Evolutionary conservation across 2,113 vertebrate genomes (phyloP), one percentile per base, ranked within the genome.

Genomic region (Bubo scandiacus): DNA sequence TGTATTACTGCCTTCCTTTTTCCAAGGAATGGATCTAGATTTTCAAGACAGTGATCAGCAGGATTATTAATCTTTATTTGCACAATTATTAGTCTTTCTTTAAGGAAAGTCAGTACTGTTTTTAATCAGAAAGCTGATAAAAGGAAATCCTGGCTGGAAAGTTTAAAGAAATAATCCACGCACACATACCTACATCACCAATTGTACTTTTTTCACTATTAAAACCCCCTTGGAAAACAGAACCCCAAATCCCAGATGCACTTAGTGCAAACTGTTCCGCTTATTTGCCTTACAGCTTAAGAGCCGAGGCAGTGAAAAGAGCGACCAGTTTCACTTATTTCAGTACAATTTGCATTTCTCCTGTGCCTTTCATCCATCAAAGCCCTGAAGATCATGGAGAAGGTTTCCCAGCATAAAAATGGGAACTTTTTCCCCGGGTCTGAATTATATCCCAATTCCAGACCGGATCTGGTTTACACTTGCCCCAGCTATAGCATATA

Each of bases 391-490:
- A 40, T 17, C 21, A 25, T 1, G 12, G 29, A 62, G 72, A 21
- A 12, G 3, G 9, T 34, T 81, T 45, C 84, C 70, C 61, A 29
- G 70, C 49, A 57, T 27, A 54, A 79, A 91, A 88, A 57, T 2
- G 34, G 14, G 20, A 81, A 45, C 10, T 47, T 5, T 10, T n/a
- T 32, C 49, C 59, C 78, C 66, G 36, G 65, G 3, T 32, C n/a
- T 16, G 10, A 71, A 43, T 81, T n/a, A 29, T 0, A 23, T 12
- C 71, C 68, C 34, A 22, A 0, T 71, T 51, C 83, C 86, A 61
- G 38, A 5, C 40, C 34, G 4, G n/a, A 11, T 11, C 38, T 30
- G 42, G 3, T 12, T 81, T 20, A 9, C 1, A 0, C 61, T 29
- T 66, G 11, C 77, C 71, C 65, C 66, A 52, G 19, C 18, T 42